phyloP scores from a whole-genome alignment of 2,113 vertebrate genomes.

The Ondatra zibethicus region DNA sequence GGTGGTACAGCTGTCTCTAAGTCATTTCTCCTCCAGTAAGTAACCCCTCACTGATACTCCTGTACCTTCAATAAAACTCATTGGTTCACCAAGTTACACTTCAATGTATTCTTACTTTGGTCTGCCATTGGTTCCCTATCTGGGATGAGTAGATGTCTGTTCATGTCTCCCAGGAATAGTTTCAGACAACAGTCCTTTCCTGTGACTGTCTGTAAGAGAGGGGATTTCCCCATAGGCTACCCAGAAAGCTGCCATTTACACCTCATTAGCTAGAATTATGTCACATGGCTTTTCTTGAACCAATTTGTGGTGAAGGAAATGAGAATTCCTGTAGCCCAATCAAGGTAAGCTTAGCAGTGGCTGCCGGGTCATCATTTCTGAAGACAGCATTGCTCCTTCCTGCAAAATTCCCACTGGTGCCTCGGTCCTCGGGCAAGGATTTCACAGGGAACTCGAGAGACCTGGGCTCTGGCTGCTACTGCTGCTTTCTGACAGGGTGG shows the following conservation, averaged over 20 bases:
- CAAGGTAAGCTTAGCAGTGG: background rate
- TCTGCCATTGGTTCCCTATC: background rate
- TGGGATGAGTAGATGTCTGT: background rate
- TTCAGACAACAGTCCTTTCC: background rate
- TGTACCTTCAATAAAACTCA: background rate
- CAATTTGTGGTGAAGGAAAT: background rate
- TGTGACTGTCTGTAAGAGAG: background rate
- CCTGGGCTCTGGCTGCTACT: background rate
- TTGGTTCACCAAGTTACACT: background rate
- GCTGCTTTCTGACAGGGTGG: background rate
- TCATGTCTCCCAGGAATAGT: background rate
- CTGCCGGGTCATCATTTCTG: background rate
- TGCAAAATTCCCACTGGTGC: background rate
- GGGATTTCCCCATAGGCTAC: background rate
- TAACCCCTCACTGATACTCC: background rate
- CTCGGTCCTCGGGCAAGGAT: background rate
- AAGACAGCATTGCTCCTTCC: background rate
- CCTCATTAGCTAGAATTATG: background rate
- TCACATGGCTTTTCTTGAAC: background rate
- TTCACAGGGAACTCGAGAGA: background rate
- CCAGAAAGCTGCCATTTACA: background rate
- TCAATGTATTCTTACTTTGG: background rate
- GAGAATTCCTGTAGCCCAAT: background rate
- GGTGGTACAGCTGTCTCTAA: background rate
- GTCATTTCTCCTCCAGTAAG: background rate